Base-by-base conservation (phyloP, 2,797 vertebrate species). In the Helostoma temminkii region DNA sequence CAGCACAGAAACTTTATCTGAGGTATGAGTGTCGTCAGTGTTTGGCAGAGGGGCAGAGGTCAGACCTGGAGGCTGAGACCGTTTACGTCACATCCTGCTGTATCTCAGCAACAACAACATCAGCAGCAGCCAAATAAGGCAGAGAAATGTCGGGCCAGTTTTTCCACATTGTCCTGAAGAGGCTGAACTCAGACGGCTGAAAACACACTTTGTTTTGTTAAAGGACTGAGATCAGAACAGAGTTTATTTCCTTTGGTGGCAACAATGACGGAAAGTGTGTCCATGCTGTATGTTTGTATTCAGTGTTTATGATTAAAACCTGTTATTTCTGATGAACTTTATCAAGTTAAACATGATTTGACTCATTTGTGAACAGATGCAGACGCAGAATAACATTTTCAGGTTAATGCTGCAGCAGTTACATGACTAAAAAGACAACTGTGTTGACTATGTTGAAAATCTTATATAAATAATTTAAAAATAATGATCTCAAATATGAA, bases 31-130 rank as follows among this genome's bases (percentile, higher is more conserved):
- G 47, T n/a, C 15, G 25, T 49, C 47, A 49, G 47, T 9, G 3
- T 57, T 48, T 34, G 53, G 16, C 8, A 50, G 18, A 3, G 36
- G 55, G 19, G 24, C 55, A 50, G 42, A 39, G 64, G 79, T 76
- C 43, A 21, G 47, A 26, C 2, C 66, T 68, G 55, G 52, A 77
- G 71, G 68, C 67, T 60, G 54, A 55, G 34, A 36, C 15, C 9
- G 6, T 16, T 80, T 70, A 82, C 62, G 56, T 81, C 78, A 87
- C 69, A 48, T 88, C 90, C 83, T 84, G 77, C 28, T 15, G 26
- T 6, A 49, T 39, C 63, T 63, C 39, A 0, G 66, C 55, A 74
- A 43, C 52, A 60, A 79, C 67, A 60, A 39, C 19, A 74, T 68
- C 71, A 74, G 70, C 57, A 6, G 58, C 39, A 2, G 46, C 80